Conservation (phyloP, 1,140 invertebrate species). For the Diachasma alloeum region DNA sequence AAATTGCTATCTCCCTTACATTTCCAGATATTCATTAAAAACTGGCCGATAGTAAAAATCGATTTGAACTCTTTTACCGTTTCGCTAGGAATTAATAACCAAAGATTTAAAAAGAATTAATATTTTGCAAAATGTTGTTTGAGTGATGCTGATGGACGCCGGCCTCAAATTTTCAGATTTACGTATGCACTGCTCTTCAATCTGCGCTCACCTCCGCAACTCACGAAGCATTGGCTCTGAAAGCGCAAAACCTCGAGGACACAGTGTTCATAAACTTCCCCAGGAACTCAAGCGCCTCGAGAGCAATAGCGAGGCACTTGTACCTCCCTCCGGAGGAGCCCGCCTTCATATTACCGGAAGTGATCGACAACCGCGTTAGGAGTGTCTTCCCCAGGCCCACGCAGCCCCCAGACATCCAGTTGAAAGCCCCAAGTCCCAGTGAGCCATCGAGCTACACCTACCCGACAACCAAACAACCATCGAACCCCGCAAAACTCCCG, state of each 20-base stretch:
- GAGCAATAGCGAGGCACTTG: constrained; percentile 20
- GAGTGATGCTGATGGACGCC: no score
- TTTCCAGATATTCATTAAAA: no score
- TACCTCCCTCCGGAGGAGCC: constrained; percentile 41
- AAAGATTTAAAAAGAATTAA: no score
- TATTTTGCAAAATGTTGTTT: no score
- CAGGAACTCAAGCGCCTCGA: constrained; percentile 26
- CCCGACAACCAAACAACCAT: not conserved
- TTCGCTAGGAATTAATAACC: no score
- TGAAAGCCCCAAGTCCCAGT: constrained; percentile 19
- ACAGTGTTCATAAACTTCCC: constrained; percentile 40
- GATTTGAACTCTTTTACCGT: no score
- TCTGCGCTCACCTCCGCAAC: not conserved
- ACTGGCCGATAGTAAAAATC: no score
- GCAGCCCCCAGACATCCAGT: not conserved
- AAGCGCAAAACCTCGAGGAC: constrained; percentile 13
- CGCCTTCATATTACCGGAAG: constrained; percentile 38
- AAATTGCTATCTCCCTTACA: no score
- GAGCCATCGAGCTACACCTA: not conserved
- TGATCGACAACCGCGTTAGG: constrained; percentile 45
- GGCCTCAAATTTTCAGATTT: not conserved
- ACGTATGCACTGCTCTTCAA: no score
- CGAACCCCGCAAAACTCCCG: not conserved
- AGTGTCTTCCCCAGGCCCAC: constrained; percentile 16
- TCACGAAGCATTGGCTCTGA: constrained; percentile 1